These are phyloP conservation scores for Brachypodius melanocephalos DNA, from an alignment of 2,113 vertebrate genomes.

Conservation along the genomic window DNA sequence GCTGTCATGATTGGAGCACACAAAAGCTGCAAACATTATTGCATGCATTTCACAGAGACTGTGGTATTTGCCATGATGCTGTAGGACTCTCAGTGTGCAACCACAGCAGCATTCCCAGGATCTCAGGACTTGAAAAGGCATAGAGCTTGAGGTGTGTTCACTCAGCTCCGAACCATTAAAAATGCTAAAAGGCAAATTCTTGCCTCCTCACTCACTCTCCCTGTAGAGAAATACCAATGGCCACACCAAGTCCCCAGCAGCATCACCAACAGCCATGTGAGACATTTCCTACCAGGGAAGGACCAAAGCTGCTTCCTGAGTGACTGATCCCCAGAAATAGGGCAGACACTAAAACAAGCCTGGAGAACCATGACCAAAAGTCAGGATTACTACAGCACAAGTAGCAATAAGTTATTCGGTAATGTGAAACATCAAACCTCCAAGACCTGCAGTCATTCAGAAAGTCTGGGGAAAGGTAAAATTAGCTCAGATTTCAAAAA, in stretches of 20 bases:
- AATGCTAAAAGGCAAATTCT: background rate
- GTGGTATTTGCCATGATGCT: background rate
- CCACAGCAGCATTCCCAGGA: background rate
- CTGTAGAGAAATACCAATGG: accelerated
- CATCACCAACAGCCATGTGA: background rate
- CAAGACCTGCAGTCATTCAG: background rate
- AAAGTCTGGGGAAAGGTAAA: background rate
- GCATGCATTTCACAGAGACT: background rate
- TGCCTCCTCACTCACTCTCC: background rate
- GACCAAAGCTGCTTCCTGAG: background rate
- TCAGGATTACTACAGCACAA: background rate
- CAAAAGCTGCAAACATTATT: background rate
- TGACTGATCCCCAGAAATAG: background rate
- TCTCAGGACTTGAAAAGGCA: background rate
- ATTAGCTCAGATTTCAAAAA: constrained; percentile 35
- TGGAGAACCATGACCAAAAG: background rate
- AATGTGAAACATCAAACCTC: background rate
- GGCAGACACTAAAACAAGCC: background rate
- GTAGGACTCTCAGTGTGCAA: background rate
- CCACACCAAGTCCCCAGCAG: background rate
- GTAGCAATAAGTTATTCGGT: background rate
- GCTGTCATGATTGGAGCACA: background rate
- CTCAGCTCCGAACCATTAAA: background rate
- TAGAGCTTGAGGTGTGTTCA: background rate
- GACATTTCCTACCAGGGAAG: background rate